Evolutionary conservation across 2,888 invertebrate species (phyloP).

Genomic region (Rutpela maculata): DNA sequence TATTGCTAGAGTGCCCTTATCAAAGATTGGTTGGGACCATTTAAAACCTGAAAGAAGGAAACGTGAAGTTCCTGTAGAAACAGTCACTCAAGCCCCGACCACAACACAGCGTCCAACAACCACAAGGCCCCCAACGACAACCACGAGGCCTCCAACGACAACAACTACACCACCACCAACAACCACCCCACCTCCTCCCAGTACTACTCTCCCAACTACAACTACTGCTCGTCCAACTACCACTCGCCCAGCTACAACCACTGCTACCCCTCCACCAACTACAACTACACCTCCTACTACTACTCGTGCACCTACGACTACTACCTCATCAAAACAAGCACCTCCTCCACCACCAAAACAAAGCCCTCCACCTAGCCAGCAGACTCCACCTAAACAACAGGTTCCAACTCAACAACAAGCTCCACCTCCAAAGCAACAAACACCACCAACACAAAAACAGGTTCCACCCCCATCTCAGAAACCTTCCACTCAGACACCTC

Average conservation of each 20-base stretch:
- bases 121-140: conserved; percentile 44
- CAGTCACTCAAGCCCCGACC: conserved; percentile 48
- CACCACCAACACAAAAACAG: conserved; percentile 46
- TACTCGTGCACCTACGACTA: too few relatives aligned
- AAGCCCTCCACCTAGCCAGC: conserved; percentile 53
- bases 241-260: conserved; percentile 55
- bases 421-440: conserved; percentile 59
- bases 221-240: conserved; percentile 55
- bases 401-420: conserved; percentile 47
- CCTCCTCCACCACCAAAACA: conserved; percentile 53
- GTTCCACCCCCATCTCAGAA: conserved; percentile 23
- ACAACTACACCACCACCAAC: conserved; percentile 55
- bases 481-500: not conserved
- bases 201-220: conserved; percentile 52
- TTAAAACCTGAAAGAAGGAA: conserved; percentile 53
- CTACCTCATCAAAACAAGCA: conserved; percentile 48
- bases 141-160: conserved; percentile 46
- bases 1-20: conserved; percentile 80
- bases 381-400: conserved; percentile 48
- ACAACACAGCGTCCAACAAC: conserved; percentile 35
- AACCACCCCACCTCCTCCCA: conserved; percentile 49
- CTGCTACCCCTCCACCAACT: conserved; percentile 34
- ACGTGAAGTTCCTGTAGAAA: conserved; percentile 43
- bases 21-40: conserved; percentile 73
- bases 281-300: too few relatives aligned